A percentile compares a stretch with the other conserved stretches of the same genome.
Evolutionary conservation across 2,797 vertebrate genomes (phyloP).

Genomic region (Intellagama lesueurii): DNA sequence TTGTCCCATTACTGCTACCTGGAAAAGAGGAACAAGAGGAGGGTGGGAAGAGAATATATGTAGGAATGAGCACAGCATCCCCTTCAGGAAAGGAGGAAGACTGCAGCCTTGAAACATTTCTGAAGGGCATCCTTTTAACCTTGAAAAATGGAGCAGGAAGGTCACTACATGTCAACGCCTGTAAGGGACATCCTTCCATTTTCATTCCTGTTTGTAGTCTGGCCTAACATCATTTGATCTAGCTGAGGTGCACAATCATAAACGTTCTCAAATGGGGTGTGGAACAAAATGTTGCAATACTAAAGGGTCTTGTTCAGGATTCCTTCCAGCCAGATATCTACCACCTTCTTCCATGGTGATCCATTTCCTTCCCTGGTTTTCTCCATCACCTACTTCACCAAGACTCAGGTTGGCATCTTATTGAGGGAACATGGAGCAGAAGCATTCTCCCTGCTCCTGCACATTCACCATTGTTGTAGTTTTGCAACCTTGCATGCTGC

Average conservation of each 20-base stretch:
- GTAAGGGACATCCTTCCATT: neutral
- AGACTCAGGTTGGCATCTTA: no score
- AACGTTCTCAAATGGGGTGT: neutral
- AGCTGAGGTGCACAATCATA: neutral
- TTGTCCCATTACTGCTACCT: neutral
- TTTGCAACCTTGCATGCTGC: no score
- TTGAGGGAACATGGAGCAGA: no score
- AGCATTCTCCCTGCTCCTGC: no score
- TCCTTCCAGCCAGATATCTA: no score
- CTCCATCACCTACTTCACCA: no score
- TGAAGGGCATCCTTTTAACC: neutral
- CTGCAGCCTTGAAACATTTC: neutral
- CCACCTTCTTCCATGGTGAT: no score
- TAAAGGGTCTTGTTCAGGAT: no score
- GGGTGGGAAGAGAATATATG: neutral
- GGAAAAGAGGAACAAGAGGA: neutral
- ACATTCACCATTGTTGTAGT: no score
- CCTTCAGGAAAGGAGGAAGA: slow-evolving; percentile 13
- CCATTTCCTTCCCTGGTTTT: no score
- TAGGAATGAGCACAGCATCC: neutral
- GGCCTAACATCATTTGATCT: neutral
- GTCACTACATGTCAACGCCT: neutral
- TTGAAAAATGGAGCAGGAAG: neutral
- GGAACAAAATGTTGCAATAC: neutral
- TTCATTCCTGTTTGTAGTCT: neutral